Percentiles rank a stretch among this genome's conserved stretches.
Evolutionary conservation across 1,140 invertebrate genomes (phyloP).

Genomic region (Drosophila lini): DNA sequence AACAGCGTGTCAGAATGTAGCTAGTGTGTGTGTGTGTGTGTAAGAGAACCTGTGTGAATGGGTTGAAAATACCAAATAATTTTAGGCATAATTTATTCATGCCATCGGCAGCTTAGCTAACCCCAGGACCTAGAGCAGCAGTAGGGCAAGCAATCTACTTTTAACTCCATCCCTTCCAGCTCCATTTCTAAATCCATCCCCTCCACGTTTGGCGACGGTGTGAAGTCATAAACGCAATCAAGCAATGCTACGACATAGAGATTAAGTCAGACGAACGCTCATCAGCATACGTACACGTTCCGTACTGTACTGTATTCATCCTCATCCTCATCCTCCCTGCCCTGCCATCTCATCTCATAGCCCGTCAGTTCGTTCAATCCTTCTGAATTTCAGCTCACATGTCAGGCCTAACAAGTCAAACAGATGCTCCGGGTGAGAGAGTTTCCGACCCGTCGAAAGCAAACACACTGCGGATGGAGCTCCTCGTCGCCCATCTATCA

Average conservation of each 20-base stretch:
- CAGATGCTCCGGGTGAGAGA: constrained; percentile 39
- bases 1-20: constrained; percentile 3
- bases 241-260: constrained; percentile 36
- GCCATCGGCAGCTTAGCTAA: constrained; percentile 44
- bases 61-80: constrained; percentile 18
- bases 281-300: constrained; percentile 22
- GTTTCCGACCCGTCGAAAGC: constrained; percentile 27
- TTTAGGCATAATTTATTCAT: constrained; percentile 48
- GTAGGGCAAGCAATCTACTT: constrained; percentile 46
- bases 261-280: constrained; percentile 44
- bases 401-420: constrained; percentile 41
- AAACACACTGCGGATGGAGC: constrained; percentile 25
- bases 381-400: constrained; percentile 47
- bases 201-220: background rate
- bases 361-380: constrained; percentile 29
- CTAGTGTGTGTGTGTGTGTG: background rate
- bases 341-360: constrained; percentile 1
- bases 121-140: constrained; percentile 20
- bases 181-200: background rate
- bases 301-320: background rate
- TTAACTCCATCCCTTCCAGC: constrained; percentile 25
- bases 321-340: background rate
- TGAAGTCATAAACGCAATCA: constrained; percentile 44
- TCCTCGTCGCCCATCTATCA: constrained; percentile 23
- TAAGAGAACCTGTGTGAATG: constrained; percentile 1